A percentile compares a stretch with the other conserved stretches of the same genome.
Evolutionary conservation across 2,888 invertebrate genomes (phyloP).

Genomic region (Crioceris asparagi): DNA sequence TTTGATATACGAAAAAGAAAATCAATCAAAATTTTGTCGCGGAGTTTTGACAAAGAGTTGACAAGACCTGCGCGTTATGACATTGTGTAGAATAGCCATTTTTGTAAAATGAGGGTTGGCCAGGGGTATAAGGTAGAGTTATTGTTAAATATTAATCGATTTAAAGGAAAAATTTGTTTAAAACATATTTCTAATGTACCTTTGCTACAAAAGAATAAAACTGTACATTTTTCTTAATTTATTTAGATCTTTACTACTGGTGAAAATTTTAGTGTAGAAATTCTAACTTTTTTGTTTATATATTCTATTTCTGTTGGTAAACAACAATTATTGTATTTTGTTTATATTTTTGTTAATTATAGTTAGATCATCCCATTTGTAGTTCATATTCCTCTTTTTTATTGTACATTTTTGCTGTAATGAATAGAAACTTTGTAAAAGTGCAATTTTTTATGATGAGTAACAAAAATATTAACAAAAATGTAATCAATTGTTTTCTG

Average conservation of each 20-base stretch:
- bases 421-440: constrained; percentile 17
- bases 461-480: constrained; percentile 31
- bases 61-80: constrained; percentile 23
- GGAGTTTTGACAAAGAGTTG: constrained; percentile 29
- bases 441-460: constrained; percentile 27
- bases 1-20: background rate
- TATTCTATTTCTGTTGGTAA: constrained; percentile 32
- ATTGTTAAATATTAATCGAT: constrained; percentile 27
- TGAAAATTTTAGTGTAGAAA: constrained; percentile 28
- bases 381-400: too few relatives aligned
- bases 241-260: constrained; percentile 30
- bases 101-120: constrained; percentile 29
- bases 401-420: constrained; percentile 20
- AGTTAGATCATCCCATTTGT: too few relatives aligned
- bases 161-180: constrained; percentile 25
- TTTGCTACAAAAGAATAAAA: constrained; percentile 25
- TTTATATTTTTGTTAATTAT: constrained; percentile 30
- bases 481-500: constrained; percentile 27
- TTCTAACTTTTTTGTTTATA: constrained; percentile 30
- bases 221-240: constrained; percentile 31
- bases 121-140: constrained; percentile 28
- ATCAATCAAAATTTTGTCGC: too few relatives aligned
- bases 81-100: constrained; percentile 25
- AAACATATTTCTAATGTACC: constrained; percentile 29
- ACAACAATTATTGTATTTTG: constrained; percentile 26